Base-by-base conservation (phyloP, 1,140 invertebrate genomes). In the Medauroidea extradentata region DNA sequence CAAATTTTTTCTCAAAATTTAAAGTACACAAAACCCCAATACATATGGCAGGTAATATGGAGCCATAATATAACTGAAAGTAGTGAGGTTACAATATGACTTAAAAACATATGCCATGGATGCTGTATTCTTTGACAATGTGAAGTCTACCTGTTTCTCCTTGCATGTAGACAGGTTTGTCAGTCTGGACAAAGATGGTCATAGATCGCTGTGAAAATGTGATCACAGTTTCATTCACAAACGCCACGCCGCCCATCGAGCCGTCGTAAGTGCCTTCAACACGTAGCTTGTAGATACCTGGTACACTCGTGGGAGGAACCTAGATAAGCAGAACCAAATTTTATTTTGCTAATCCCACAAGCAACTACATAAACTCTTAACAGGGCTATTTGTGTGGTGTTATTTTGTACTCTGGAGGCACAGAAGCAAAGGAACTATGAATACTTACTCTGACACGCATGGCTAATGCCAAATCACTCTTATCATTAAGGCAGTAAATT, bases 91-190 rank as follows among this genome's bases (percentile, higher is more conserved):
- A n/a, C n/a, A n/a, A n/a, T n/a, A n/a, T n/a, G n/a, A n/a, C n/a
- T n/a, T n/a, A n/a, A n/a, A n/a, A n/a, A n/a, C n/a, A n/a, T n/a
- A n/a, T n/a, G n/a, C n/a, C n/a, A n/a, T n/a, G n/a, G n/a, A n/a
- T n/a, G n/a, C n/a, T n/a, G n/a, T n/a, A n/a, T n/a, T n/a, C n/a
- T n/a, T n/a, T n/a, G n/a, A n/a, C n/a, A n/a, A n/a, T n/a, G n/a
- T n/a, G n/a, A n/a, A n/a, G n/a, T n/a, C n/a, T 41, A 57, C 88
- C 86, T 38, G 83, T 91, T 72, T 97, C 90, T 2, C 91, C 87
- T 74, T 96, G 94, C 83, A 89, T 96, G 68, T 98, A 98, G 0
- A 96, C 84, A 0, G 94, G 94, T 71, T 96, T 96, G 70, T 98
- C 93, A 54, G 93, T 87, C 75, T 97, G 94, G 64, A 98, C 89